Evolutionary conservation across 1,140 invertebrate species (phyloP).

Genomic region (Schlechtendalia chinensis): DNA sequence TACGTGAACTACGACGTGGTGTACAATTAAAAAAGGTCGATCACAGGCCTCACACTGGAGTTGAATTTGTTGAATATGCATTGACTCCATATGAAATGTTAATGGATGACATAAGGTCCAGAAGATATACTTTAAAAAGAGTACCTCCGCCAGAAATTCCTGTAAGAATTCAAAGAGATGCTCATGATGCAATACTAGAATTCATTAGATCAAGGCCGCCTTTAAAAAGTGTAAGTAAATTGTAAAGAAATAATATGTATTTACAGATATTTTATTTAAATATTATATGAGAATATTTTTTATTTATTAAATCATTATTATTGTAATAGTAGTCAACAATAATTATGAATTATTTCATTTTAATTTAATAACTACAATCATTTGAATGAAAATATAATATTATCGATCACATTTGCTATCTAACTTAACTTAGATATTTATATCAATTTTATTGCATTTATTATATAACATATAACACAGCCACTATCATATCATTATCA

Average conservation of each 20-base stretch:
- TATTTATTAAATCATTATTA: too few species aligned
- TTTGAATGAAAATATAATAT: too few species aligned
- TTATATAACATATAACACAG: too few species aligned
- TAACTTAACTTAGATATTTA: too few species aligned
- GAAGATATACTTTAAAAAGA: conserved; percentile 79
- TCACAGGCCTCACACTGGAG: conserved; percentile 59
- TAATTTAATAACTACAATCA: too few species aligned
- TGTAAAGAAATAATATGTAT: conserved; percentile 33
- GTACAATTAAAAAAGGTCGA: conserved; percentile 90
- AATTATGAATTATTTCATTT: too few species aligned
- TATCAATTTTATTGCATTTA: too few species aligned
- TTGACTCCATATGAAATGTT: conserved; percentile 96
- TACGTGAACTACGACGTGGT: conserved; percentile 77
- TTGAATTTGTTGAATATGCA: conserved; percentile 74
- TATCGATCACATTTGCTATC: too few species aligned
- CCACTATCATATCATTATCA: too few species aligned
- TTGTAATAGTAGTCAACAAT: too few species aligned
- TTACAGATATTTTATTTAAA: too few species aligned
- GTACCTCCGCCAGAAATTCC: conserved; percentile 79
- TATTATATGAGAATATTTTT: too few species aligned
- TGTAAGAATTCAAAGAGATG: conserved; percentile 83
- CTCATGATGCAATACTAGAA: conserved; percentile 90
- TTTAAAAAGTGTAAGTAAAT: conserved; percentile 77
- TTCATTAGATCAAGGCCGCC: conserved; percentile 94
- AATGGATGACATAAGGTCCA: conserved; percentile 91